These are phyloP conservation scores for Podotricha telesiphe DNA, from an alignment of 2,888 invertebrate genomes.

Conservation along the genomic window DNA sequence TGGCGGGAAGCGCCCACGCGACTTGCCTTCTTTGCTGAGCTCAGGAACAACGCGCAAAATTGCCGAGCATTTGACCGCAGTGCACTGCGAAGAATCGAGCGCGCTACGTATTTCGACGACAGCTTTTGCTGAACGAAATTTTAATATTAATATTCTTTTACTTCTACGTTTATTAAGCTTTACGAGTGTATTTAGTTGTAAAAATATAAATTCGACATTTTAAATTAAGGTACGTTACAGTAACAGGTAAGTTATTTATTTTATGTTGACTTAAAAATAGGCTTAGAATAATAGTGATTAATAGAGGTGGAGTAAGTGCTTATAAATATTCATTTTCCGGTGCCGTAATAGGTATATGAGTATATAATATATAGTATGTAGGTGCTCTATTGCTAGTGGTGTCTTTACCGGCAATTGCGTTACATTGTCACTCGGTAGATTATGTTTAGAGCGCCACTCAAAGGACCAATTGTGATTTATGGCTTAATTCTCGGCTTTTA, in stretches of 20 bases:
- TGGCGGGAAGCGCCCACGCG: constrained; percentile 74
- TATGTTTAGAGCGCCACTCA: constrained; percentile 44
- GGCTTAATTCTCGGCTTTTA: constrained; percentile 20
- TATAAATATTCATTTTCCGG: neutral
- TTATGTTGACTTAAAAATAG: neutral
- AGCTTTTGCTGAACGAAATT: constrained; percentile 74
- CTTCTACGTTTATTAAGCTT: neutral
- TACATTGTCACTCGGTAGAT: constrained; percentile 28
- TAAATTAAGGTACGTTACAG: constrained; percentile 17
- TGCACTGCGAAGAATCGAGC: constrained; percentile 75
- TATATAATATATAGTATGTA: neutral
- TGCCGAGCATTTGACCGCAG: constrained; percentile 76
- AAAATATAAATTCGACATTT: constrained; percentile 4
- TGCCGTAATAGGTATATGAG: neutral
- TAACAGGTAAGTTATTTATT: too few species aligned
- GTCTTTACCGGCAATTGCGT: constrained; percentile 26
- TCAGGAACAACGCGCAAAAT: constrained; percentile 48
- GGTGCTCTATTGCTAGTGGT: neutral
- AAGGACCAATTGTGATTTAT: constrained; percentile 50
- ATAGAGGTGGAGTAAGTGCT: neutral
- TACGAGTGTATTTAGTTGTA: constrained; percentile 5
- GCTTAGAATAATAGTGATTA: neutral
- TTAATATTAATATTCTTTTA: constrained; percentile 25
- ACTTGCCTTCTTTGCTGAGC: constrained; percentile 45
- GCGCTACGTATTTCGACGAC: constrained; percentile 71